These are phyloP conservation scores for Pangasianodon gigas DNA, from an alignment of 2,113 vertebrate species.

Conservation along the genomic window DNA sequence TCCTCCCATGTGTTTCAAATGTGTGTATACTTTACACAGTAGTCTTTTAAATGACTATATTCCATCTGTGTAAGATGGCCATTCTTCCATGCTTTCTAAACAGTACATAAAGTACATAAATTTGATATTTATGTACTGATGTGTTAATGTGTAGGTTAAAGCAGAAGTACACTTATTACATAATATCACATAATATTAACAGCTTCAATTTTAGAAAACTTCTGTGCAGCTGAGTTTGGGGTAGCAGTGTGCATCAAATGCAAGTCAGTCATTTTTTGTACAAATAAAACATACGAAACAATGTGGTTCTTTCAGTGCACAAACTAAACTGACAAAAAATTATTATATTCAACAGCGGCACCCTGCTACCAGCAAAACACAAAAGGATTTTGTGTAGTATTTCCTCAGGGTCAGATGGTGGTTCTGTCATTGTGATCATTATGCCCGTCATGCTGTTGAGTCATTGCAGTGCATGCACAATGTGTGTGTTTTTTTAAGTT, in stretches of 20 bases:
- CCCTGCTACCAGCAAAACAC: neutral
- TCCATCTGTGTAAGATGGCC: neutral
- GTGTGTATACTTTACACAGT: neutral
- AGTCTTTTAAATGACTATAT: neutral
- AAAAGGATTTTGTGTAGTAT: neutral
- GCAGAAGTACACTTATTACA: constrained; percentile 3
- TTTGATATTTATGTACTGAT: neutral
- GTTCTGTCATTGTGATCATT: neutral
- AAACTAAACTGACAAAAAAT: neutral
- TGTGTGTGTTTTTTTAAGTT: constrained; percentile 68
- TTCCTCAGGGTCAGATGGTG: neutral
- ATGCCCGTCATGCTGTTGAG: constrained; percentile 63
- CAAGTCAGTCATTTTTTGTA: no score
- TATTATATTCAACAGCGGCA: neutral
- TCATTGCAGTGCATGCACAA: neutral
- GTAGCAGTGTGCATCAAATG: no score
- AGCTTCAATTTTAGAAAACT: neutral
- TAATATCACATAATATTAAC: neutral
- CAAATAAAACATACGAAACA: neutral
- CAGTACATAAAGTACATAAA: neutral
- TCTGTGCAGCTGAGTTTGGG: no score
- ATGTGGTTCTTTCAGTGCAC: neutral
- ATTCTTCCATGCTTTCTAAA: neutral
- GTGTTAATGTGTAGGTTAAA: neutral
- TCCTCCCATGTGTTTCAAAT: neutral